Evolutionary conservation across 2,113 vertebrate species (phyloP), one percentile per base, ranked within the genome.

Genomic region (Vireo altiloquus): DNA sequence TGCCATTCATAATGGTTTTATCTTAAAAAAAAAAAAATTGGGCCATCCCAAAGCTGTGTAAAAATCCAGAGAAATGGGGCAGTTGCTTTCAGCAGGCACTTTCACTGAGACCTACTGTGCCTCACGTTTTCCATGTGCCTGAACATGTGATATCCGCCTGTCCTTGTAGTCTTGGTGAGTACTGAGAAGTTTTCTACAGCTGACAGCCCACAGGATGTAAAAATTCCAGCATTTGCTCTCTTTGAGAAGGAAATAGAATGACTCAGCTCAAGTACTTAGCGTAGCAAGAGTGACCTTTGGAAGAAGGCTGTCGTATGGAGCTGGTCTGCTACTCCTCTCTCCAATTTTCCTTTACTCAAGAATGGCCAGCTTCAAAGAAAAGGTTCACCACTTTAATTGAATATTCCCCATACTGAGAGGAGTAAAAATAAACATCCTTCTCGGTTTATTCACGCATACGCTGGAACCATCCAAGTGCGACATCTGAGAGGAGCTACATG

Each of bases 391-490:
- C 69, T 95, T 72, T 92, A 93, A 92, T 28, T 89, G 75, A 92
- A 76, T 92, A 31, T 50, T 85, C 76, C 80, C 79, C 82, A 86
- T 95, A 92, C 46, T 93, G 91, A 87, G 72, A 89, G 85, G 70
- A 65, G 72, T 82, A 92, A 92, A 95, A 96, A 90, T 92, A 92
- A 94, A 82, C 74, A 54, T 87, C 94, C 76, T 89, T 65, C 71
- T 82, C 4, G 2, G 44, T 69, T 96, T 95, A 95, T 91, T 94
- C 91, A 91, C 13, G 31, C 57, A 66, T 79, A 96, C 52, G 56
- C 35, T 87, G 56, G 18, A 46, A 13, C 59, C 42, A 84, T 49
- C 85, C 50, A 35, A 87, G 77, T 82, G 89, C 77, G 87, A 66
- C 78, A 75, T 94, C 65, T 89, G 81, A 95, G 90, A 92, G 82